Percentiles rank a stretch among this genome's conserved stretches.
phyloP scores from a whole-genome alignment of 37 sponge, comb jelly and placozoan species.

The Cladorhizidae sp. region DNA sequence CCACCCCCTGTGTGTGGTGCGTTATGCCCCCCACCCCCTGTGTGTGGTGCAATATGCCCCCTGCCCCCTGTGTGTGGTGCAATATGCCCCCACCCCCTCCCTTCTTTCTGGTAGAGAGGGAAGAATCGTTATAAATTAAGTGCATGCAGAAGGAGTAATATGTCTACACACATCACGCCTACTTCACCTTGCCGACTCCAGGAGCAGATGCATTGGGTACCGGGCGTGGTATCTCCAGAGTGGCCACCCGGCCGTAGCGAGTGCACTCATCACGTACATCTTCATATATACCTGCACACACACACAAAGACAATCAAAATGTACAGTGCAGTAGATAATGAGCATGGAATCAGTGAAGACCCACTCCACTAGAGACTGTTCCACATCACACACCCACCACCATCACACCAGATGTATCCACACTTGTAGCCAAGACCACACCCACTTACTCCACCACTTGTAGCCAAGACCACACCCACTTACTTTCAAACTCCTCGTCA shows the following conservation, averaged over 20 bases:
- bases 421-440: not conserved
- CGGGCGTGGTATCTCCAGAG: conserved; percentile 93
- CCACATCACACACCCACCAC: not conserved
- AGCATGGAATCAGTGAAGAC: not conserved
- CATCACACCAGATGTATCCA: no score
- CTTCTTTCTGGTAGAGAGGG: no score
- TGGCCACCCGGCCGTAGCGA: conserved; percentile 84
- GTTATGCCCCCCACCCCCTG: no score
- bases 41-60: no score
- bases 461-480: not conserved
- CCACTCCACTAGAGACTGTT: not conserved
- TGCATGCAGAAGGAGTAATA: no score
- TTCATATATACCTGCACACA: conserved; percentile 87
- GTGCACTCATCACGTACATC: conserved; percentile 96
- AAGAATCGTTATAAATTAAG: no score
- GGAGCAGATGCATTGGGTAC: conserved; percentile 81
- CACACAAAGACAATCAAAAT: not conserved
- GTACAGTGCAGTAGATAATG: no score
- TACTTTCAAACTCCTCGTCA: conserved; percentile 98
- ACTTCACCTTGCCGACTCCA: conserved; percentile 91
- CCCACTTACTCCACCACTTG: conserved; percentile 56
- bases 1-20: no score
- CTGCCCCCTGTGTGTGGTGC: no score
- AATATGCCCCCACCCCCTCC: no score
- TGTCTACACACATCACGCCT: not conserved